These are phyloP conservation scores for Brachyhypopomus gauderio DNA, from an alignment of 2,113 vertebrate genomes.

Conservation along the genomic window DNA sequence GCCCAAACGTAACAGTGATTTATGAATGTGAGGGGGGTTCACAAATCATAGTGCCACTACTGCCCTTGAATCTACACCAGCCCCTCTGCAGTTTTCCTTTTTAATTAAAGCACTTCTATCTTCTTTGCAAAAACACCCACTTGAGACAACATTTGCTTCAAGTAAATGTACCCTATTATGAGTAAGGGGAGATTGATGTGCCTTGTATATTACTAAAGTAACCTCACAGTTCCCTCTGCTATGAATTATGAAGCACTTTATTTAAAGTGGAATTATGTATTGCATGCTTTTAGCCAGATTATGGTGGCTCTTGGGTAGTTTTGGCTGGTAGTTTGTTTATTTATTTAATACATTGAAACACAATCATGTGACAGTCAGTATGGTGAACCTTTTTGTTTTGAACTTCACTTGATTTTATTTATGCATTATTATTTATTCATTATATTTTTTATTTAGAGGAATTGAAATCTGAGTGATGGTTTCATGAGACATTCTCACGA, in stretches of 20 bases:
- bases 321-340: too few species aligned
- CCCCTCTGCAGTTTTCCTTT: slow-evolving; percentile 33
- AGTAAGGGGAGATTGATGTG: slow-evolving; percentile 34
- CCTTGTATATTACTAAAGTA: slow-evolving; percentile 17
- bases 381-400: too few species aligned
- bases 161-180: slow-evolving; percentile 47
- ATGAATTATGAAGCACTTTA: slow-evolving; percentile 36
- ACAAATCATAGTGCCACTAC: background rate
- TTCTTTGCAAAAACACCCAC: slow-evolving; percentile 22
- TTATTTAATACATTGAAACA: background rate
- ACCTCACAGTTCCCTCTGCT: slow-evolving; percentile 3
- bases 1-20: background rate
- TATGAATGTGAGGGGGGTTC: background rate
- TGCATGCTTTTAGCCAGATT: too few species aligned
- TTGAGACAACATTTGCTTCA: slow-evolving; percentile 20
- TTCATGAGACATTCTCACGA: too few species aligned
- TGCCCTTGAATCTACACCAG: slow-evolving; percentile 42
- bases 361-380: too few species aligned
- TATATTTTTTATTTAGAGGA: background rate
- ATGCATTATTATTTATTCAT: too few species aligned
- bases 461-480: too few species aligned
- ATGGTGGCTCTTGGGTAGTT: too few species aligned
- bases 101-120: slow-evolving; percentile 52
- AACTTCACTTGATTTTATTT: too few species aligned
- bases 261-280: slow-evolving; percentile 37